Evolutionary conservation across 2,797 vertebrate species (phyloP).

Genomic region (Acanthis flammea): DNA sequence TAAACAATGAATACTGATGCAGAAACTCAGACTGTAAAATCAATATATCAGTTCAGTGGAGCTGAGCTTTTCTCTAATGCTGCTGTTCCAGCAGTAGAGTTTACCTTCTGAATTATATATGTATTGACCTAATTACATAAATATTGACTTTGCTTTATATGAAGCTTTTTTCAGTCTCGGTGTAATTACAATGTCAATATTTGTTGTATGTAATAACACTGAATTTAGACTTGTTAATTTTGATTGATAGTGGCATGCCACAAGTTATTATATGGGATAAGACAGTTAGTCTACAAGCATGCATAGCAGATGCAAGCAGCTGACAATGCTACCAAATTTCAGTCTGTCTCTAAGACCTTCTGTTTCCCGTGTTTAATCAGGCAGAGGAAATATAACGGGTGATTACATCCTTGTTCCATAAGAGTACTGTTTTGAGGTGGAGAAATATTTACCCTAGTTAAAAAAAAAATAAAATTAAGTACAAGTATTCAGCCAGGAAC

Average conservation of each 20-base stretch:
- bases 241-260: conserved; percentile 59
- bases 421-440: background rate
- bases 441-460: background rate
- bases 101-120: conserved; percentile 74
- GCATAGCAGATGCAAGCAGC: background rate
- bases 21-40: conserved; percentile 66
- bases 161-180: conserved; percentile 57
- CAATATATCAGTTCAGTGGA: conserved; percentile 64
- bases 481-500: background rate
- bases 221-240: conserved; percentile 74
- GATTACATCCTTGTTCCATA: background rate
- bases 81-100: conserved; percentile 25
- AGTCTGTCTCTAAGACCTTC: background rate
- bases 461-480: background rate
- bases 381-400: background rate
- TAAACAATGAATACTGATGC: conserved; percentile 65
- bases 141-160: conserved; percentile 76
- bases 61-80: conserved; percentile 45
- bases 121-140: conserved; percentile 78
- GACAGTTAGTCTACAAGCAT: background rate
- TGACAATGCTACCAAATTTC: background rate
- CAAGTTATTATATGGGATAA: conserved; percentile 47
- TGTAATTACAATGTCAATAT: conserved; percentile 78
- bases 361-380: background rate
- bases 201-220: conserved; percentile 66